Percentiles rank a stretch among this genome's conserved stretches.
Conservation (phyloP, 2,888 invertebrate species). For the Hirtodrosophila confusa region DNA sequence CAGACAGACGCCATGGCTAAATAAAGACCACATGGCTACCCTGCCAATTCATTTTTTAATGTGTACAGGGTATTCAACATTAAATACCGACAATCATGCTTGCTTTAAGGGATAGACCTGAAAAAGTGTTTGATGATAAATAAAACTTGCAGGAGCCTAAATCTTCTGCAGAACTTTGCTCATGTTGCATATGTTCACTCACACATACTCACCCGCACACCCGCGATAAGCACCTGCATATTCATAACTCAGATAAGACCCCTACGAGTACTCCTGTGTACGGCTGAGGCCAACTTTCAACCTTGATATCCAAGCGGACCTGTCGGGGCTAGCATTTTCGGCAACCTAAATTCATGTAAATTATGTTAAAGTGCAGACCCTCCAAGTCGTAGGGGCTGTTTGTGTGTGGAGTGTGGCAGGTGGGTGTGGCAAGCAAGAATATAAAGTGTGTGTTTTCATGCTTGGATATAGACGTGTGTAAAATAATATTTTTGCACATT, state of each 20-base stretch:
- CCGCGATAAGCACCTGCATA: conserved; percentile 76
- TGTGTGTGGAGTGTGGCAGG: conserved; percentile 23
- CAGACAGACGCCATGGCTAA: no score
- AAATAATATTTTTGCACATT: conserved; percentile 78
- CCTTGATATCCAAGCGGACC: conserved; percentile 43
- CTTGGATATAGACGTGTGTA: conserved; percentile 65
- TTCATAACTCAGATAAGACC: conserved; percentile 77
- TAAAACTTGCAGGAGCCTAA: conserved; percentile 66
- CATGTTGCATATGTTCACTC: background rate
- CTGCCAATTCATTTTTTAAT: no score
- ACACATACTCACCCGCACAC: background rate
- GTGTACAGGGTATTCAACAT: background rate
- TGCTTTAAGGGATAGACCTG: conserved; percentile 12
- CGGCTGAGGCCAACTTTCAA: conserved; percentile 48
- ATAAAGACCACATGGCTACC: no score
- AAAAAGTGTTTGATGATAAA: conserved; percentile 57
- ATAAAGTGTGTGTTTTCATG: conserved; percentile 58
- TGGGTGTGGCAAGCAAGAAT: conserved; percentile 30
- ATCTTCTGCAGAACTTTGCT: conserved; percentile 48
- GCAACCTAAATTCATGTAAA: conserved; percentile 73
- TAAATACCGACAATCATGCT: conserved; percentile 13
- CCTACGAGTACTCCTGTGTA: conserved; percentile 8
- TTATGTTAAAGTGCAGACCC: conserved; percentile 74
- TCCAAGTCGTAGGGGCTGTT: conserved; percentile 4
- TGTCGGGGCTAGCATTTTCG: conserved; percentile 44